Evolutionary conservation across 2,888 invertebrate genomes (phyloP).

Genomic region (Pseudococcus viburni): DNA sequence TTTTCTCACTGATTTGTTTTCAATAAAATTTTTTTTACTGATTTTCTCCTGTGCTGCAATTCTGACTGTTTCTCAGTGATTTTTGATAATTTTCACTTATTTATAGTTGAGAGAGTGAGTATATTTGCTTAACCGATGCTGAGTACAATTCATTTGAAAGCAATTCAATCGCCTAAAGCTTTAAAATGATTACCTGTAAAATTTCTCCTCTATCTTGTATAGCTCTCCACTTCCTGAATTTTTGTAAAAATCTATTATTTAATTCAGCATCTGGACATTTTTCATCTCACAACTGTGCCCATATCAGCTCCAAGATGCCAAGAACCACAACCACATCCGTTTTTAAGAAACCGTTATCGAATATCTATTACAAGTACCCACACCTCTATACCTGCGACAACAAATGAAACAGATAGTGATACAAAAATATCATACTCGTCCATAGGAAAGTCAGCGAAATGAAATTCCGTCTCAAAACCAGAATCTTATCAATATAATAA

Average conservation of each 20-base stretch:
- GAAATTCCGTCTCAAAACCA: conserved; percentile 1
- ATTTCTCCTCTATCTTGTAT: no score
- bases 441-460: neutral
- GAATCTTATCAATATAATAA: conserved; percentile 15
- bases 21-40: no score
- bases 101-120: no score
- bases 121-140: no score
- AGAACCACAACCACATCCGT: conserved; percentile 15
- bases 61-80: no score
- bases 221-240: neutral
- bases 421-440: neutral
- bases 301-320: neutral
- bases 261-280: neutral
- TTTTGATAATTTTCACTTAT: no score
- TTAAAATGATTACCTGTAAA: no score
- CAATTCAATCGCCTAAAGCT: no score
- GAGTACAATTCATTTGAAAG: no score
- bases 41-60: no score
- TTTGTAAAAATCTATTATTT: neutral
- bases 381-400: neutral
- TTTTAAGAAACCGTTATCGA: conserved; percentile 3
- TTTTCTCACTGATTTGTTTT: no score
- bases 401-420: neutral
- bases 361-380: neutral
- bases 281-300: neutral